A percentile compares a stretch with the other conserved stretches of the same genome.
Evolutionary conservation across 2,797 vertebrate genomes (phyloP).

Genomic region (Dendrocincla fuliginosa): DNA sequence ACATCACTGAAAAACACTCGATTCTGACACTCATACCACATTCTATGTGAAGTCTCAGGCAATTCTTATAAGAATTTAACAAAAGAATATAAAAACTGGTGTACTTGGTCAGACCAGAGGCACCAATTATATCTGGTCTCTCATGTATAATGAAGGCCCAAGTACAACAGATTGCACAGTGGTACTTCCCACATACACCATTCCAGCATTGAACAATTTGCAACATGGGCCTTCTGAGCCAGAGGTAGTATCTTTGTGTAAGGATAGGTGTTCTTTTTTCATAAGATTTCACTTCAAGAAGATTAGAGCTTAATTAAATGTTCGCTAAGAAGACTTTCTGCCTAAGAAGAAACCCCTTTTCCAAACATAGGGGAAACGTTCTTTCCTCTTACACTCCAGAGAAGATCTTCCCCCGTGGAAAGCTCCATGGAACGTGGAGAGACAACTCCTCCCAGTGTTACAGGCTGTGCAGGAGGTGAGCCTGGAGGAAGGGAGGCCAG

Average conservation of each 20-base stretch:
- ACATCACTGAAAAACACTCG: neutral
- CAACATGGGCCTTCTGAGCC: neutral
- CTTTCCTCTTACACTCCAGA: too few species aligned
- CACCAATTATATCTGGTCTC: neutral
- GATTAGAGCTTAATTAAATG: too few species aligned
- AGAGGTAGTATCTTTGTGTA: neutral
- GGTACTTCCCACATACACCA: neutral
- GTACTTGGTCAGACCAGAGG: neutral
- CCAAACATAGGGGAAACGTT: too few species aligned
- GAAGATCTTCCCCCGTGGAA: too few species aligned
- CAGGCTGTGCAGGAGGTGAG: too few species aligned
- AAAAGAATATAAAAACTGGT: neutral
- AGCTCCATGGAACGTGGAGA: too few species aligned
- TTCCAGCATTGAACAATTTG: neutral
- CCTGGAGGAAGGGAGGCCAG: too few species aligned
- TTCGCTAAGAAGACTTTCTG: too few species aligned
- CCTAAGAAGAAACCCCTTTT: too few species aligned
- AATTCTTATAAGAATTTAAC: neutral
- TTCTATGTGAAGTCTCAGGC: neutral
- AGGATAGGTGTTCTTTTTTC: too few species aligned
- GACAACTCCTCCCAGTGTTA: too few species aligned
- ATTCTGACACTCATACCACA: neutral
- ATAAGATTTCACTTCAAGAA: too few species aligned
- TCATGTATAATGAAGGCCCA: neutral
- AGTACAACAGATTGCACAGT: neutral